Evolutionary conservation across 2,888 invertebrate species (phyloP), one percentile per base, ranked within the genome.

Genomic region (Prosapia bicincta): DNA sequence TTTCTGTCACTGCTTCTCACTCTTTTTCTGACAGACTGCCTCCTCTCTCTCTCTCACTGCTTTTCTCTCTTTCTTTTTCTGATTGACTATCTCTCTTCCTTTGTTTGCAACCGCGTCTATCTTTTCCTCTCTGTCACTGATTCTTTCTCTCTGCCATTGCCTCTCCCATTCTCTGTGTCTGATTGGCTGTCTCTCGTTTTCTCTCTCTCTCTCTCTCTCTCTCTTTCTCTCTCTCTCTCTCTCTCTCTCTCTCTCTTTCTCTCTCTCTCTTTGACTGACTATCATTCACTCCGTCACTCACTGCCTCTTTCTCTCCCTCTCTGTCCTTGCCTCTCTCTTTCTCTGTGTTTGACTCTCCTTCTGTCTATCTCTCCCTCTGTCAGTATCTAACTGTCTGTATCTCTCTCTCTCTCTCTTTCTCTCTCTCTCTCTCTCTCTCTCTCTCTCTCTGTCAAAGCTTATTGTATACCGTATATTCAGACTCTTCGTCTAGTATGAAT

Each of bases 1-100:
- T 74, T 71, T 74, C 72, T 78, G 76, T 76, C 76, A 77, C 76
- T 78, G 75, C 78, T 75, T 77, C 77, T 79, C 76, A 69, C 77
- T 78, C 74, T 74, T 75, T 43, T n/a, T n/a, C n/a, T n/a, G n/a
- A n/a, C n/a, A n/a, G n/a, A n/a, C n/a, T n/a, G n/a, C n/a, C n/a
- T n/a, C n/a, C 71, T 70, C 73, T 75, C 69, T 71, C 32, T 68
- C 69, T 66, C 32, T 67, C 69, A 25, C 69, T 71, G 67, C 70
- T 71, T 68, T 54, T 73, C 70, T 73, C 68, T 68, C 66, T 66
- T 38, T 72, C 71, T 24, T 54, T 68, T 28, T 76, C 3, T 38
- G 24, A 28, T 66, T 67, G 72, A 15, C 26, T 20, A 20, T 26
- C 13, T 30, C 23, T 69, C 32, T 69, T n/a, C n/a, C n/a, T n/a